Evolutionary conservation across 2,888 invertebrate genomes (phyloP).

Genomic region (Molanna angustata): DNA sequence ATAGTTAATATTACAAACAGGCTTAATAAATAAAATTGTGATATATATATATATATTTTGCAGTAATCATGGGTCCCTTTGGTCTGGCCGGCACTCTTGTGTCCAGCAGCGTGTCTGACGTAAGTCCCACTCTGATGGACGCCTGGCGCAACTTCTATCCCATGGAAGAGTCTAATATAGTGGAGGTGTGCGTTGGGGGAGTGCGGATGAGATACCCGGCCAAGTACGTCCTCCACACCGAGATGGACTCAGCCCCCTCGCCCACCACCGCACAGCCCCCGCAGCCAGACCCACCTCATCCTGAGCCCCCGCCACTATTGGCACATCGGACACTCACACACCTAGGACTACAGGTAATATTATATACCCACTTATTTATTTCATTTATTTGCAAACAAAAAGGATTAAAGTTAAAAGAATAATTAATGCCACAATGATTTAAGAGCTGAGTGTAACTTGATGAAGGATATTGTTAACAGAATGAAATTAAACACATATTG

Average conservation of each 20-base stretch:
- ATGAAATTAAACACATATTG: too few species aligned
- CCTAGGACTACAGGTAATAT: slow-evolving; percentile 26
- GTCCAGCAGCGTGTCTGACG: slow-evolving; percentile 51
- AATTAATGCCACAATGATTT: too few species aligned
- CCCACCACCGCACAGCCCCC: slow-evolving; percentile 27
- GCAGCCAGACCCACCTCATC: too few species aligned
- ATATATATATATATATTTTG: slow-evolving; percentile 35
- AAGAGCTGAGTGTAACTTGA: too few species aligned
- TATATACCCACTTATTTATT: background rate
- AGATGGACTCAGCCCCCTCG: slow-evolving; percentile 62
- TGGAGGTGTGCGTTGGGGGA: slow-evolving; percentile 72
- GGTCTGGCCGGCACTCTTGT: slow-evolving; percentile 91
- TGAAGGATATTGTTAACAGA: too few species aligned
- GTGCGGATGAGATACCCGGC: slow-evolving; percentile 95
- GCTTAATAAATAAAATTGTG: too few species aligned
- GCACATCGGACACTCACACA: slow-evolving; percentile 34
- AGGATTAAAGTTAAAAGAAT: too few species aligned
- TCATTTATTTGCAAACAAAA: too few species aligned
- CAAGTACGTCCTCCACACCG: slow-evolving; percentile 89
- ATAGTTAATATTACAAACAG: too few species aligned
- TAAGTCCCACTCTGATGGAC: slow-evolving; percentile 76
- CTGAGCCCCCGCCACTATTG: slow-evolving; percentile 32
- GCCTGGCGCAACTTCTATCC: slow-evolving; percentile 97
- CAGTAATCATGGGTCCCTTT: slow-evolving; percentile 94
- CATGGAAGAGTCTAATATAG: slow-evolving; percentile 59